phyloP scores from a whole-genome alignment of 2,113 vertebrate species.

The Dolichotis patagonum region DNA sequence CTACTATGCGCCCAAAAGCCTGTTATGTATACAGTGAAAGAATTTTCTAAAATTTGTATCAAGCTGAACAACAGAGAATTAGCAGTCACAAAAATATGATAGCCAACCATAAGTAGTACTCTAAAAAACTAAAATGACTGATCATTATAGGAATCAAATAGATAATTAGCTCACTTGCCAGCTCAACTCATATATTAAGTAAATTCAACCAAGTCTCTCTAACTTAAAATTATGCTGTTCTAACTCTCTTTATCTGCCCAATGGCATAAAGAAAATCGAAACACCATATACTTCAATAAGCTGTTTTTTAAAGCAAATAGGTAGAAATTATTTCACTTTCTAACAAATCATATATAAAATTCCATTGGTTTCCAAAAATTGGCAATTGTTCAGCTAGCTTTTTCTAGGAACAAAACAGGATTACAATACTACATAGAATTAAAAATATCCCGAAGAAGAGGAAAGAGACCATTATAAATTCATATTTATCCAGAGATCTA shows the following conservation, averaged over 20 bases:
- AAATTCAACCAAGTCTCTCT: slow-evolving; percentile 1
- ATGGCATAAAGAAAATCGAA: slow-evolving; percentile 3
- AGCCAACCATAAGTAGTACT: background rate
- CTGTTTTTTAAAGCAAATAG: background rate
- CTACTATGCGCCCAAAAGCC: background rate
- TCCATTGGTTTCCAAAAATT: slow-evolving; percentile 5
- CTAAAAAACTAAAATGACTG: background rate
- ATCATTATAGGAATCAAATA: background rate
- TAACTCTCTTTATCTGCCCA: background rate
- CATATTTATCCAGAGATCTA: slow-evolving; percentile 11
- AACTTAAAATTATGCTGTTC: background rate
- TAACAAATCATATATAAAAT: slow-evolving; percentile 20
- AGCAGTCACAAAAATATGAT: background rate
- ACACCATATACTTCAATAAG: background rate
- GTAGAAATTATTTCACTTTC: background rate
- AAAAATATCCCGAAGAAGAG: background rate
- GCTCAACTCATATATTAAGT: background rate
- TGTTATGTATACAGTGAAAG: background rate
- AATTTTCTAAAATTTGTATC: slow-evolving; percentile 15
- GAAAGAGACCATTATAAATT: background rate
- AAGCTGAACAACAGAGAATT: background rate
- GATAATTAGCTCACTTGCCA: background rate
- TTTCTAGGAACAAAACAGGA: slow-evolving; percentile 34
- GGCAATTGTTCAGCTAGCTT: background rate
- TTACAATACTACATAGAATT: background rate